Base-by-base conservation (phyloP, 1,140 invertebrate species). In the Phymastichus coffea region DNA sequence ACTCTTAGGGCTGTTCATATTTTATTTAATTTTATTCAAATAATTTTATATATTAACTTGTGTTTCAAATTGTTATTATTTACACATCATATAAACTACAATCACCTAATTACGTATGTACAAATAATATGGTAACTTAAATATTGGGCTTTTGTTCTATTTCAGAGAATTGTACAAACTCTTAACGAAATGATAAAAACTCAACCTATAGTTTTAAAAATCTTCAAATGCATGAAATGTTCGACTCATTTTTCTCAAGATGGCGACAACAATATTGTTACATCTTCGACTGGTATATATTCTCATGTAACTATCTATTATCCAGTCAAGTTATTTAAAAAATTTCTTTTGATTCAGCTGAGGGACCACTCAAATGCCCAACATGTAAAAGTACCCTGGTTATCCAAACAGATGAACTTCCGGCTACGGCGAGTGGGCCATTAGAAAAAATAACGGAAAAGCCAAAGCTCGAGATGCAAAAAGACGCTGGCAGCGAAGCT, bases 221-320 rank as follows among this genome's bases (percentile, higher is more conserved):
- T 83, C 9, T 87, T 83, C 63, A 81, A 81, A 58, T 88, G 86
- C 66, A 81, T 87, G 64, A 87, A 85, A 71, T 88, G 86, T 60
- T 77, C 78, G 9, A 79, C 80, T 6, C 79, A 84, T 48, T 87
- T 87, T 71, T 82, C 79, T 2, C 78, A 80, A 61, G 82, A 85
- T 49, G 75, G 69, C 3, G 76, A 78, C 49, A 71, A 71, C 52
- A 56, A 68, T 14, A 62, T 56, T 15, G 63, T 74, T 17, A 64
- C 66, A n/a, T 62, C 41, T 43, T 14, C 53, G 12, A 62, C 73
- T 53, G 66, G 72, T 76, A 66, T 41, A 41, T 19, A 41, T 40
- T 2, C 0, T 12, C 17, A 7, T 57, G 33, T 64, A 25, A 57
- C 17, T 38, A 20, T 48, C 23, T 25, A 53, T 26, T 33, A 48